Percentiles rank a stretch among this genome's conserved stretches.
Conservation (phyloP, 2,797 vertebrate species). For the Lepilemur ruficaudatus region DNA sequence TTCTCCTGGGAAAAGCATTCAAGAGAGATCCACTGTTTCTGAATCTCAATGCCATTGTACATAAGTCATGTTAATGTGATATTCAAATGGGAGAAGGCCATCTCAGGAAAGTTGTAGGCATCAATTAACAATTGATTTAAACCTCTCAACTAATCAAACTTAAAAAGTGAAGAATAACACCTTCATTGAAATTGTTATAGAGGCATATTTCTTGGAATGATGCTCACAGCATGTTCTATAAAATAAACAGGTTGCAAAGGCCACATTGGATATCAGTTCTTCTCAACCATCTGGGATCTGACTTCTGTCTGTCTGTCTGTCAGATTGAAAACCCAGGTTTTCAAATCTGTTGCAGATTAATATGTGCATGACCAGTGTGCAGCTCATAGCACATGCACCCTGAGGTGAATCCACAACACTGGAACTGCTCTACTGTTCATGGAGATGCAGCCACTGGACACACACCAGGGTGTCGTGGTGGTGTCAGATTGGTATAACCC, state of each 20-base stretch:
- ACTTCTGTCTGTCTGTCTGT: neutral
- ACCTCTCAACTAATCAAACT: neutral
- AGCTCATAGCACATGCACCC: neutral
- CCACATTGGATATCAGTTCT: rapidly evolving
- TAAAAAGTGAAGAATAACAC: neutral
- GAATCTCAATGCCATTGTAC: neutral
- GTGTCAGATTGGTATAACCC: neutral
- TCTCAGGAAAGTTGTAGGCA: neutral
- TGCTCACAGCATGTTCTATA: neutral
- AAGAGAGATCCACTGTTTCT: neutral
- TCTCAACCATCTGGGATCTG: neutral
- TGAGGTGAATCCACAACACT: neutral
- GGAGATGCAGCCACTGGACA: neutral
- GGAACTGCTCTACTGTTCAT: neutral
- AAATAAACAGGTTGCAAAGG: neutral
- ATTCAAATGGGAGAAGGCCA: neutral
- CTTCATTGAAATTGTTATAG: neutral
- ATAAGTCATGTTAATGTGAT: neutral
- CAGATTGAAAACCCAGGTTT: neutral
- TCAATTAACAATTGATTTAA: neutral
- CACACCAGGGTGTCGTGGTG: neutral
- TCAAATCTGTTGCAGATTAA: neutral
- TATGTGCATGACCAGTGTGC: neutral
- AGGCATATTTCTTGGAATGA: neutral
- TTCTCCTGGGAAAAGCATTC: neutral